These are phyloP conservation scores for Taenaris catops DNA, from an alignment of 2,888 invertebrate species.

Conservation along the genomic window DNA sequence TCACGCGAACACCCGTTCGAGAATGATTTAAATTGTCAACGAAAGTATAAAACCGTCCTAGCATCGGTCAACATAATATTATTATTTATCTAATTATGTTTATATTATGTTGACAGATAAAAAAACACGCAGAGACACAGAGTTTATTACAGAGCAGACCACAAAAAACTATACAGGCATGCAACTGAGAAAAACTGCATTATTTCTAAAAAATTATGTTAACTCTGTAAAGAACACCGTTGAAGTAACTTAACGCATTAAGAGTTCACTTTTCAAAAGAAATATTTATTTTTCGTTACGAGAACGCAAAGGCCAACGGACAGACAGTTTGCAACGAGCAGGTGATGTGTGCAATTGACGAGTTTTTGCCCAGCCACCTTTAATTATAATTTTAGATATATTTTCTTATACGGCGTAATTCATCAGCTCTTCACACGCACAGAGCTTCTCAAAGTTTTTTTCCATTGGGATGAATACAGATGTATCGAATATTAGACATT, in stretches of 20 bases:
- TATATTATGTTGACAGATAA: too few species aligned
- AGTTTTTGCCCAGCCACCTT: conserved; percentile 23
- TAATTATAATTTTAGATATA: conserved; percentile 26
- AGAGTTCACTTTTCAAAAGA: conserved; percentile 3
- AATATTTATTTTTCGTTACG: conserved; percentile 4
- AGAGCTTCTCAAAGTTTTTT: conserved; percentile 20
- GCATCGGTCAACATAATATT: conserved; percentile 26
- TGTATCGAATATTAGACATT: too few species aligned
- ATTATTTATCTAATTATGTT: conserved; percentile 23
- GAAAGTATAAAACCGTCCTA: conserved; percentile 15
- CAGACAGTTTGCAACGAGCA: conserved; percentile 18
- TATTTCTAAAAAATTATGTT: too few species aligned
- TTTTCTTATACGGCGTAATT: conserved; percentile 19
- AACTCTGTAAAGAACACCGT: conserved; percentile 2
- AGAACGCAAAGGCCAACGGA: conserved; percentile 15
- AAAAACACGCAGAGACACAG: too few species aligned
- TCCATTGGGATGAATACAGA: too few species aligned
- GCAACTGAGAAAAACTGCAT: too few species aligned
- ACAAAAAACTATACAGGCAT: too few species aligned
- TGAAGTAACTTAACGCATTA: conserved; percentile 9
- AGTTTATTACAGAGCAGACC: too few species aligned
- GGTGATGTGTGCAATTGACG: conserved; percentile 21
- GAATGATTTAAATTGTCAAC: conserved; percentile 33
- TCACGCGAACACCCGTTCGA: conserved; percentile 27
- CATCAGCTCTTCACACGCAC: conserved; percentile 14